A percentile compares a stretch with the other conserved stretches of the same genome.
These are phyloP conservation scores for Anas acuta DNA, from an alignment of 2,797 vertebrate genomes.

Conservation along the genomic window DNA sequence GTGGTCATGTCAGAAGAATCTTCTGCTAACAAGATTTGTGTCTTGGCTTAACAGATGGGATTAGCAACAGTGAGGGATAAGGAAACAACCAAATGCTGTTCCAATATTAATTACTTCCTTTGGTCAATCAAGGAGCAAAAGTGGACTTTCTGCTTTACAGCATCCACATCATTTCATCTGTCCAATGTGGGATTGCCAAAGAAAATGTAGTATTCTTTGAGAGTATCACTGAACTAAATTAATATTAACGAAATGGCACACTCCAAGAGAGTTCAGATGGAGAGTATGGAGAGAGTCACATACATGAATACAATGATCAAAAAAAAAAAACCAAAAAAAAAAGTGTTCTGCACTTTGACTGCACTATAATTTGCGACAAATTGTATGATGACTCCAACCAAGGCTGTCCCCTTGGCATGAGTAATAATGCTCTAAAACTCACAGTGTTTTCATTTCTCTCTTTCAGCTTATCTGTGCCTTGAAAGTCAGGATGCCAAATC, in stretches of 20 bases:
- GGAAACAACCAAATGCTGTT: not conserved
- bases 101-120: not conserved
- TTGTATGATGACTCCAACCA: not conserved
- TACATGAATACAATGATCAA: not conserved
- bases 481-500: not conserved
- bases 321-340: not conserved
- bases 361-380: not conserved
- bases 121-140: not conserved
- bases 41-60: not conserved
- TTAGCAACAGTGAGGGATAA: not conserved
- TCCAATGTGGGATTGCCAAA: not conserved
- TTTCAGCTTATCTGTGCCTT: not conserved
- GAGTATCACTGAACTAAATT: not conserved
- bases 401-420: not conserved
- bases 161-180: not conserved
- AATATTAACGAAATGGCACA: not conserved
- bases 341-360: not conserved
- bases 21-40: not conserved
- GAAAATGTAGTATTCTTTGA: not conserved
- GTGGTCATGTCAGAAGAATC: not conserved
- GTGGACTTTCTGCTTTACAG: not conserved
- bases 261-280: not conserved
- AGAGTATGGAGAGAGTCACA: not conserved
- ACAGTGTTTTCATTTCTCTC: not conserved
- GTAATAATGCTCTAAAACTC: not conserved